Evolutionary conservation across 2,113 vertebrate genomes (phyloP).

Genomic region (Alexandromys fortis): DNA sequence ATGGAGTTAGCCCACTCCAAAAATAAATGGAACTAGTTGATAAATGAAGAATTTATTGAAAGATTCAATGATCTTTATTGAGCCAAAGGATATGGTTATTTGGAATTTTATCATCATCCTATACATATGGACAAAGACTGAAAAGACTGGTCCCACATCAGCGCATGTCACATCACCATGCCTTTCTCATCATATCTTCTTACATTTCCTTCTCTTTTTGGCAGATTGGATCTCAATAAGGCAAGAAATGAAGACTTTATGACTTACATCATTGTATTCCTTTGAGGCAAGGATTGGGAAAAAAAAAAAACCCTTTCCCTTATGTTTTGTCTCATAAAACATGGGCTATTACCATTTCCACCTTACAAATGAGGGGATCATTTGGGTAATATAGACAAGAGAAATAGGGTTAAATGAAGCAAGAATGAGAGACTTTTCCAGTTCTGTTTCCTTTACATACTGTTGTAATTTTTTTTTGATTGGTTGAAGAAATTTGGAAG

Average conservation of each 20-base stretch:
- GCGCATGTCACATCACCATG: rapidly evolving
- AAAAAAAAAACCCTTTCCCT: conserved; percentile 41
- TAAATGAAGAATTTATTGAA: background rate
- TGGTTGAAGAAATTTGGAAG: background rate
- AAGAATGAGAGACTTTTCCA: background rate
- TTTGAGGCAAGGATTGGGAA: conserved; percentile 5
- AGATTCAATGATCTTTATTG: background rate
- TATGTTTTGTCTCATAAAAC: conserved; percentile 13
- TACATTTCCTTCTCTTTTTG: background rate
- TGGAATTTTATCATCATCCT: background rate
- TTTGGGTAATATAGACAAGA: conserved; percentile 12
- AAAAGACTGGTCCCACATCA: rapidly evolving
- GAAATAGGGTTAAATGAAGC: background rate
- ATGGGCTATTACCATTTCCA: background rate
- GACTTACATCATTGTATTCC: conserved; percentile 21
- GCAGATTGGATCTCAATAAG: background rate
- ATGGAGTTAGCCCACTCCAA: background rate
- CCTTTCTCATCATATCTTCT: background rate
- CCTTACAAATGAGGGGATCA: conserved; percentile 8
- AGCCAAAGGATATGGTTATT: background rate
- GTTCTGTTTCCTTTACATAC: background rate
- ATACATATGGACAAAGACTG: background rate
- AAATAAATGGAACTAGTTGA: background rate
- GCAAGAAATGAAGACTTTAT: conserved; percentile 7
- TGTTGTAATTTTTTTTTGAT: background rate